Base-by-base conservation (phyloP, 2,888 invertebrate species). In the Luperina nickerlii region DNA sequence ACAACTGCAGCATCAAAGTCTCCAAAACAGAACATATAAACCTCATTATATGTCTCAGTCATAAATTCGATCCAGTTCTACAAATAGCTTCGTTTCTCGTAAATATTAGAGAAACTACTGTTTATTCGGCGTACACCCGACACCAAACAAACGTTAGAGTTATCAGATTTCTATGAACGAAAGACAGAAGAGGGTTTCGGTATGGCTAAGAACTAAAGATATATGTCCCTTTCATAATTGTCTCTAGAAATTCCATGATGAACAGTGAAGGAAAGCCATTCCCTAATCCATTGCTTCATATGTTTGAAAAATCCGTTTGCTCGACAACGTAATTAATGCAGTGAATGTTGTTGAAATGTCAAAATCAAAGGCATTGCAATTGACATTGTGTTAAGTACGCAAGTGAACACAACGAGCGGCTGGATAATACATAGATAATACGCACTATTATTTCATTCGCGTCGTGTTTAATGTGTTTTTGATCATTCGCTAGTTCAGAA, bases 401-500 rank as follows among this genome's bases (percentile, higher is more conserved):
- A 65, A 74, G 66, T 80, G 75, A 62, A 69, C 67, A 73, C 72
- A 42, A 83, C 85, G 82, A 83, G 80, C 63, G 80, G 67, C 60
- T 42, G 76, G 77, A 67, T 62, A 62, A 11, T 48, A 81, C 77
- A 82, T 79, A 82, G 72, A 76, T 86, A 88, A 82, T 81, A 76
- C 74, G 65, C 66, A 69, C 66, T 32, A 86, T 83, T 78, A 83
- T 86, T 82, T 80, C 75, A 80, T 68, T 84, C 57, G 66, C 65
- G 70, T 80, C 42, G 54, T 77, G 11, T 71, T 78, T 88, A 89
- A 89, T 89, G 87, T 71, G 83, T 82, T 88, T 89, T 89, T 88
- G 79, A 89, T 74, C 79, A 75, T 78, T 78, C 38, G 54, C 72
- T 67, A 27, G 54, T 82, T 81, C 60, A 72, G 63, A 77, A 48